Evolutionary conservation across 2,888 invertebrate genomes (phyloP).

Genomic region (Leptopterna dolabrata): DNA sequence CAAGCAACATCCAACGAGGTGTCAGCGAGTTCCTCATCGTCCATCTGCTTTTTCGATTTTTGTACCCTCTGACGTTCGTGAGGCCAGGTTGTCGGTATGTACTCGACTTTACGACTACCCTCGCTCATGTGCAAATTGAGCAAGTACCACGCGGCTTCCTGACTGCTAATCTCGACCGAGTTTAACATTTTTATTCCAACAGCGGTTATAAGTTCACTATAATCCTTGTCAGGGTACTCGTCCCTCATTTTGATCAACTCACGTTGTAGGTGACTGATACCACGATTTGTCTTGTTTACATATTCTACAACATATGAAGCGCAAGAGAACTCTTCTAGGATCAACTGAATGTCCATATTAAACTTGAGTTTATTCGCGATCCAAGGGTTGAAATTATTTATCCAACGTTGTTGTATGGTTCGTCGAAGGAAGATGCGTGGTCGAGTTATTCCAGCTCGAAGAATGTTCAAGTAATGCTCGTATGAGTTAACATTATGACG

Average conservation of each 20-base stretch:
- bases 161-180: slow-evolving; percentile 41
- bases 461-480: slow-evolving; percentile 61
- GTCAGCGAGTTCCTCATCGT: too few species aligned
- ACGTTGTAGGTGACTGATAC: slow-evolving; percentile 54
- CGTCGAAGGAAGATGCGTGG: slow-evolving; percentile 61
- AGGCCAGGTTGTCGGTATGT: too few species aligned
- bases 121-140: slow-evolving; percentile 42
- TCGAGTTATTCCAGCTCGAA: slow-evolving; percentile 60
- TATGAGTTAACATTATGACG: neutral
- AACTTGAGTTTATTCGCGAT: slow-evolving; percentile 59
- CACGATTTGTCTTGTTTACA: slow-evolving; percentile 66
- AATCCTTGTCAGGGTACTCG: slow-evolving; percentile 59
- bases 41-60: too few species aligned
- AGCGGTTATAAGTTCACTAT: neutral
- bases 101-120: too few species aligned
- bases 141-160: slow-evolving; percentile 40
- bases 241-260: neutral
- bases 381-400: slow-evolving; percentile 62
- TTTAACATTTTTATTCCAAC: slow-evolving; percentile 13
- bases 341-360: slow-evolving; percentile 60
- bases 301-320: slow-evolving; percentile 39
- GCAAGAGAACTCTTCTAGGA: slow-evolving; percentile 66
- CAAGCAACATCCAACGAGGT: too few species aligned
- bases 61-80: too few species aligned
- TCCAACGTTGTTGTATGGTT: slow-evolving; percentile 58